A percentile compares a stretch with the other conserved stretches of the same genome.
phyloP scores from a whole-genome alignment of 2,888 invertebrate genomes.

The Petrophora chlorosata region DNA sequence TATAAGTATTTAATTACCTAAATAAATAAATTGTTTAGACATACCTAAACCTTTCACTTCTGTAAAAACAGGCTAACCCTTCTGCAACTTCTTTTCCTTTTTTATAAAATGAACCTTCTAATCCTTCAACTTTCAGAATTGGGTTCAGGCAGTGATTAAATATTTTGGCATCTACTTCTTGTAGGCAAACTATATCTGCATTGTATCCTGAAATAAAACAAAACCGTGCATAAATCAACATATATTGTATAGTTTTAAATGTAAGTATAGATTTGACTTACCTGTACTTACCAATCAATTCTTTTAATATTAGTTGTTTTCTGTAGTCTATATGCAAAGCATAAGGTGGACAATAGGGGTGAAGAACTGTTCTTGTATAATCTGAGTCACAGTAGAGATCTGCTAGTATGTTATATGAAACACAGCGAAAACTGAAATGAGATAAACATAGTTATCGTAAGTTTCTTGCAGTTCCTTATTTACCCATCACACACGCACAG shows the following conservation, averaged over 20 bases:
- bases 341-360: slow-evolving; percentile 93
- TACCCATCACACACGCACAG: too few species aligned
- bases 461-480: too few species aligned
- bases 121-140: slow-evolving; percentile 81
- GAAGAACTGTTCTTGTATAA: slow-evolving; percentile 87
- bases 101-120: slow-evolving; percentile 85
- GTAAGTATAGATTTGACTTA: not conserved
- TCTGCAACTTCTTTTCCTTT: slow-evolving; percentile 91
- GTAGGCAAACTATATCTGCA: slow-evolving; percentile 94
- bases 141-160: slow-evolving; percentile 87
- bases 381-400: slow-evolving; percentile 95
- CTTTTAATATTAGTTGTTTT: slow-evolving; percentile 92
- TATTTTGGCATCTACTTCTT: slow-evolving; percentile 95
- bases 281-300: slow-evolving; percentile 89
- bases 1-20: too few species aligned
- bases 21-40: slow-evolving; percentile 23
- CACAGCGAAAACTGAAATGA: slow-evolving; percentile 88
- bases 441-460: not conserved
- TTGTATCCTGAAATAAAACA: slow-evolving; percentile 89
- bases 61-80: slow-evolving; percentile 92
- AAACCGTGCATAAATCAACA: too few species aligned
- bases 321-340: slow-evolving; percentile 93
- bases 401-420: slow-evolving; percentile 96
- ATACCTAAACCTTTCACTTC: slow-evolving; percentile 87
- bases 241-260: not conserved